Conservation (phyloP, 2,888 invertebrate species). For the Stegana nigrithorax region DNA sequence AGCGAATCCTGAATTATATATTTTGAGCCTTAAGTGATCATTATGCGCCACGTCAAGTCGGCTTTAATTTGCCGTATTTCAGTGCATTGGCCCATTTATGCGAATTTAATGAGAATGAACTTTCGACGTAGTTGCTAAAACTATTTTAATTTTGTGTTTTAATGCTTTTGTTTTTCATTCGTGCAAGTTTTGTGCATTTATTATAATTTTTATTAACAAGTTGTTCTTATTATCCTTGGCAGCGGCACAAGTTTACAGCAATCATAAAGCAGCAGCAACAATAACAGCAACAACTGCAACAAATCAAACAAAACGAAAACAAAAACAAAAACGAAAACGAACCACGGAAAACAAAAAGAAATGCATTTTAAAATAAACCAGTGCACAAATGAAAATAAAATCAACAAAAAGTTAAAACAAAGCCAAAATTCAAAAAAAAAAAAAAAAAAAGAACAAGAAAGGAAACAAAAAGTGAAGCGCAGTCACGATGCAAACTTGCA, state of each 20-base stretch:
- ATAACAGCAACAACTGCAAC: conserved; percentile 14
- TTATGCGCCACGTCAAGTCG: background rate
- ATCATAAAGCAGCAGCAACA: conserved; percentile 21
- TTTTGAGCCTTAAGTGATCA: background rate
- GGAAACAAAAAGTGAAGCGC: background rate
- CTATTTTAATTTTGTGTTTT: background rate
- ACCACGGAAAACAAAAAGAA: background rate
- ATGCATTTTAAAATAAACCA: conserved; percentile 11
- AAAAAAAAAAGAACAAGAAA: background rate
- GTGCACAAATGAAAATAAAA: background rate
- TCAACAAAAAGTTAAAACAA: background rate
- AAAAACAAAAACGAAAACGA: conserved; percentile 21
- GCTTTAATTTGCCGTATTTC: background rate
- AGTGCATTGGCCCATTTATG: too few relatives aligned
- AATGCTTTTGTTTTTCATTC: conserved; percentile 39
- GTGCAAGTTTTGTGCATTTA: conserved; percentile 45
- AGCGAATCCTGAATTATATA: too few relatives aligned
- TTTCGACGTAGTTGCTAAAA: too few relatives aligned
- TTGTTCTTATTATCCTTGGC: conserved; percentile 31
- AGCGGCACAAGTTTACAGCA: too few relatives aligned
- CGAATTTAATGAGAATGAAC: too few relatives aligned
- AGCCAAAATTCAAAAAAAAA: background rate
- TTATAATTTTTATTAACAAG: conserved; percentile 52
- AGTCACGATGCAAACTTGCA: too few relatives aligned
- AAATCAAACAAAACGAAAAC: background rate